Base-by-base conservation (phyloP, 1,140 invertebrate genomes). In the Drosophila suzukii region DNA sequence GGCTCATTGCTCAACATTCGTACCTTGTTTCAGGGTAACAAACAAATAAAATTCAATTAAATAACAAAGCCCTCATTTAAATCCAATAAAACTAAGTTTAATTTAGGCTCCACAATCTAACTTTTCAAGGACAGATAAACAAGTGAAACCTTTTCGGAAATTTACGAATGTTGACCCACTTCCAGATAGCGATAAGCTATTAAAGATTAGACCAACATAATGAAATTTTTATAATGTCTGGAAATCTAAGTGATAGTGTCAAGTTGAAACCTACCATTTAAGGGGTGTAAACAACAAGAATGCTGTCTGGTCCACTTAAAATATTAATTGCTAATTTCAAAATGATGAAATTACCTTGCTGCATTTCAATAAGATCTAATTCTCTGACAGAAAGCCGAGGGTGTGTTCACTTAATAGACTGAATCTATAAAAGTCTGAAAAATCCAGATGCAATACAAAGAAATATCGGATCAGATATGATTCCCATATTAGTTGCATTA, bases 341-440 rank as follows among this genome's bases (percentile, higher is more conserved):
- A 67, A 89, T 88, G 83, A 88, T 88, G 83, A 83, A 88, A 88
- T 89, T 55, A 51, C 43, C 57, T 46, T 13, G 61, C 62, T 89
- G 63, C 51, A 77, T 83, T 88, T 79, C 72, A 88, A 85, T 75
- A 50, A 75, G 60, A 73, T 36, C 51, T 17, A 72, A 38, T 38
- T 60, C 15, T 11, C 44, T 39, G 47, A 24, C 49, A 32, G 15
- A 32, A 17, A 34, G 38, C 39, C 17, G 44, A 34, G 72, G 66
- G 66, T 72, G 70, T 73, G 68, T 49, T 66, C 15, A 10, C 6
- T 50, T 39, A 13, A 50, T 27, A 27, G 10, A 13, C 41, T 12
- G n/a, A 50, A 17, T 43, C 10, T 56, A 24, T 57, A 54, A 62
- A 50, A 34, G 44, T 20, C 58, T 34, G 41, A 8, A 30, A 10